These are phyloP conservation scores for Pangasius djambal DNA, from an alignment of 2,797 vertebrate species.

Conservation along the genomic window DNA sequence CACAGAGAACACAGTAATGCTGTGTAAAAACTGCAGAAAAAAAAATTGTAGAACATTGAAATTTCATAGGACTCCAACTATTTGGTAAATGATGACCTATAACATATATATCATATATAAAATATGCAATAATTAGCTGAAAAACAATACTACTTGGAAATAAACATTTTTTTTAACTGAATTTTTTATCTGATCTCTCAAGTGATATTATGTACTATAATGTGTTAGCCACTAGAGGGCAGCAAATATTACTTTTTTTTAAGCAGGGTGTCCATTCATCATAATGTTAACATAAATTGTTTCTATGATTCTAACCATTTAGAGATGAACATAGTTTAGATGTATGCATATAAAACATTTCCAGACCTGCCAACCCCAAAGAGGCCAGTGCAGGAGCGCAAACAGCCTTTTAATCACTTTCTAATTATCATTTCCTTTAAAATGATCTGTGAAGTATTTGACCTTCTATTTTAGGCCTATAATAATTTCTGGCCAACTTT, in stretches of 20 bases:
- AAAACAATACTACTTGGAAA: background rate
- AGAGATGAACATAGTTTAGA: background rate
- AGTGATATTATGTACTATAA: background rate
- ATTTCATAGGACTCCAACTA: background rate
- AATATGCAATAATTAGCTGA: too few species aligned
- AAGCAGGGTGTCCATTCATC: background rate
- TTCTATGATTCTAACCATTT: background rate
- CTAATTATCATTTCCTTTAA: background rate
- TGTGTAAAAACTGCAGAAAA: background rate
- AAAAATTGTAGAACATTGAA: background rate
- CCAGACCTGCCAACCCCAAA: background rate
- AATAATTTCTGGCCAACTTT: background rate
- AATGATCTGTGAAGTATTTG: background rate
- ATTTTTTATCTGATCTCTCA: background rate
- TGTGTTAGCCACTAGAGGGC: slow-evolving; percentile 52
- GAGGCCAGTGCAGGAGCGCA: background rate
- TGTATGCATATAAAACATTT: background rate
- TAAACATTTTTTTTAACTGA: background rate
- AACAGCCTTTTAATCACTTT: background rate
- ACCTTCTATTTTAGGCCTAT: background rate
- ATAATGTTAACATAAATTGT: background rate
- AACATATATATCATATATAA: background rate
- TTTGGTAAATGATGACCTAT: background rate
- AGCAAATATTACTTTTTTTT: slow-evolving; percentile 31
- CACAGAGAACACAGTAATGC: background rate